phyloP scores from a whole-genome alignment of 2,113 vertebrate genomes.

The Arenaria interpres region DNA sequence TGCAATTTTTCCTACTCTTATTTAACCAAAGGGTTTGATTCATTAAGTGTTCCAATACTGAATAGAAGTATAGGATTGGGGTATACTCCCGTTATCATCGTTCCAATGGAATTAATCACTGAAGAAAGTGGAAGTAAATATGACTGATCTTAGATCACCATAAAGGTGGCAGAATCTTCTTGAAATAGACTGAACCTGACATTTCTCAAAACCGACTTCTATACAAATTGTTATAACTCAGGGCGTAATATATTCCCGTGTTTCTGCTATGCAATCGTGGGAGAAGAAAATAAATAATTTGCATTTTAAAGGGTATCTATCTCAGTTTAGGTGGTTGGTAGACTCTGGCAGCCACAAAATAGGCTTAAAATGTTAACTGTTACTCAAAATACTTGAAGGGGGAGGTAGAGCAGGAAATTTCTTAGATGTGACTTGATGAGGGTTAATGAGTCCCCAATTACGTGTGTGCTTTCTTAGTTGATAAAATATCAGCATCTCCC shows the following conservation, averaged over 20 bases:
- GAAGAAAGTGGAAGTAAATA: background rate
- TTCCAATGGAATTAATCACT: background rate
- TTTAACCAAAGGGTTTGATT: background rate
- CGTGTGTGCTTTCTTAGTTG: background rate
- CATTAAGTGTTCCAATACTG: background rate
- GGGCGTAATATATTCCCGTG: background rate
- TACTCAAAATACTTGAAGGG: background rate
- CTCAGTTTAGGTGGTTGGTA: background rate
- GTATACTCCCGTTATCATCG: background rate
- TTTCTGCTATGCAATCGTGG: background rate
- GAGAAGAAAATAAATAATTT: background rate
- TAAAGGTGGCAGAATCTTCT: background rate
- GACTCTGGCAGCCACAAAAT: background rate
- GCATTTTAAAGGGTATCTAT: background rate
- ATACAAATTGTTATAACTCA: background rate
- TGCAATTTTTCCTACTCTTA: background rate
- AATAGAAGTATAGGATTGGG: background rate
- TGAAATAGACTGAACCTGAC: background rate
- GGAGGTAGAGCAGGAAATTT: background rate
- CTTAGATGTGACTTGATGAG: background rate
- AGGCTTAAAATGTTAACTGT: background rate
- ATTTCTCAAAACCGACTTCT: background rate
- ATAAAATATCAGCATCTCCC: slow-evolving; percentile 5
- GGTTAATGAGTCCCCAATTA: background rate
- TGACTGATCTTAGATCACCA: background rate